Base-by-base conservation (phyloP, 2,113 vertebrate species). In the Paralichthys olivaceus region DNA sequence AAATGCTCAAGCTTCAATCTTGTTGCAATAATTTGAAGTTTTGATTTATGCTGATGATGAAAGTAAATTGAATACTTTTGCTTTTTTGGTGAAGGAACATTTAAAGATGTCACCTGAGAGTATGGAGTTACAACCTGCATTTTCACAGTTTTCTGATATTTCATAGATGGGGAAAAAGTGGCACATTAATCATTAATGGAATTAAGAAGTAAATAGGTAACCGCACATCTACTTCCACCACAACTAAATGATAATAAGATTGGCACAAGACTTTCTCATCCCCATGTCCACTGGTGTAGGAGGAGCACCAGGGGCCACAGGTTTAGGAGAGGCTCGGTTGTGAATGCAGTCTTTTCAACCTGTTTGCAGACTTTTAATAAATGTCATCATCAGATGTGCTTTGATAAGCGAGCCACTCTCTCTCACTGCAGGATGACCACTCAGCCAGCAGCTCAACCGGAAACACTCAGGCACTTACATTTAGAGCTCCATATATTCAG, bases 291-390 rank as follows among this genome's bases (percentile, higher is more conserved):
- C 7, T 12, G 47, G 58, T 74, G 69, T 70, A 11, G 12, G 37
- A 13, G 37, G 37, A 40, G 12, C 11, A 40, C 12, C 37, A 13
- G 37, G 2, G 37, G 37, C 37, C 12, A 40, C 37, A 40, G 37
- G 37, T 40, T 40, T 13, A 37, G 78, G 60, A 34, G 22, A 74
- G 59, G 58, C 32, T 25, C 17, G 15, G 13, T 15, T 37, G 12
- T 75, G 55, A 43, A 56, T 32, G 22, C 68, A 47, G 20, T 2
- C 25, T 32, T 28, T 29, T 55, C 1, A 29, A 5, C 26, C 5
- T 62, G 74, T 68, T 37, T 70, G 63, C 43, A 56, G 72, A 79
- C 64, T 75, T 75, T 66, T 11, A 23, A 79, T 17, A 19, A 67
- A 56, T 59, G 49, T 45, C 34, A 51, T 12, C 5, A 37, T 32